phyloP scores from a whole-genome alignment of 30 jellyfish, hydroid and myxozoan species.

The Catostylus mosaicus region DNA sequence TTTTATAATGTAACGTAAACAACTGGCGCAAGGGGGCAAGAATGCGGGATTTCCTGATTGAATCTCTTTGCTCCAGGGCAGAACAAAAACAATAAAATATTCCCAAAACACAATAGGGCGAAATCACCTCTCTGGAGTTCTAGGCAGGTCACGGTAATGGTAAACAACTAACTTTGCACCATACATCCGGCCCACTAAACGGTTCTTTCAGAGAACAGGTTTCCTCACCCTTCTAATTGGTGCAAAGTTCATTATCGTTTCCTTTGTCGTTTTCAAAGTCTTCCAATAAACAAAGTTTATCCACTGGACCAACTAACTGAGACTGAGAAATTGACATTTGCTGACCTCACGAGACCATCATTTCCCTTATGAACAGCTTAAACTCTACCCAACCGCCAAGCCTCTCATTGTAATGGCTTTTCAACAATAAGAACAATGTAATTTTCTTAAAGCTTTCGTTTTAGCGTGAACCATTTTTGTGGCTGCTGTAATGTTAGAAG shows the following conservation, averaged over 20 bases:
- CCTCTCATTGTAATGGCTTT: slow-evolving; percentile 23
- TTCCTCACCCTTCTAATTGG: slow-evolving; percentile 3
- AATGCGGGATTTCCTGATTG: too few species aligned
- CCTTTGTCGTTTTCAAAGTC: neutral
- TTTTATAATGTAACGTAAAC: too few species aligned
- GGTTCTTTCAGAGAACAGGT: neutral
- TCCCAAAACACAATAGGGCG: too few species aligned
- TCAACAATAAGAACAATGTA: slow-evolving; percentile 65
- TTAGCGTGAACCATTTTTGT: slow-evolving; percentile 34
- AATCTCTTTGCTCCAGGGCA: too few species aligned
- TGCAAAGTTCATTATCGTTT: neutral
- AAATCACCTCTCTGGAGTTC: too few species aligned
- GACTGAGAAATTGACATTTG: slow-evolving; percentile 1
- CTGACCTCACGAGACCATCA: slow-evolving; percentile 22
- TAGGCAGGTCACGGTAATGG: too few species aligned
- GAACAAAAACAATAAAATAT: too few species aligned
- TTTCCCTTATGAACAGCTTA: neutral
- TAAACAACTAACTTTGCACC: neutral
- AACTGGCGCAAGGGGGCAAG: too few species aligned
- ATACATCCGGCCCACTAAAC: slow-evolving; percentile 1
- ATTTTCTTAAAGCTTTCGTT: slow-evolving; percentile 21
- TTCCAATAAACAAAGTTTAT: slow-evolving; percentile 2
- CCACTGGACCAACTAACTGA: neutral
- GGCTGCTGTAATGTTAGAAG: slow-evolving; percentile 32
- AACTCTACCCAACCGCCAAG: slow-evolving; percentile 15